These are phyloP conservation scores for Muscina levida DNA, from an alignment of 2,888 invertebrate species.

Conservation along the genomic window DNA sequence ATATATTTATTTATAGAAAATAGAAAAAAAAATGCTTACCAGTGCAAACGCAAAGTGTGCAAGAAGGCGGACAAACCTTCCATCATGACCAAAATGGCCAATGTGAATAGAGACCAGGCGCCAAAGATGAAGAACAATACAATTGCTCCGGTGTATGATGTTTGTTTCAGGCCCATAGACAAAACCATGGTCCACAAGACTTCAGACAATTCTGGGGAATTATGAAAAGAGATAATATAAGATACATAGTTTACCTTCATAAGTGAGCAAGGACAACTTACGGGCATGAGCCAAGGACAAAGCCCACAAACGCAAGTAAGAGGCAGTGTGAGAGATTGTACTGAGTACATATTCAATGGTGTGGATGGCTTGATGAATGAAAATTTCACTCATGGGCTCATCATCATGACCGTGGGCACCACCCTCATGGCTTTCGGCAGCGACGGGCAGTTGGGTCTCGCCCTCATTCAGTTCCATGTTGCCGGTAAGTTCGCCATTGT, in stretches of 20 bases:
- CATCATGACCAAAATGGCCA: slow-evolving; percentile 98
- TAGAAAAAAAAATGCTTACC: slow-evolving; percentile 83
- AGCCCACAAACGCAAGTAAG: slow-evolving; percentile 98
- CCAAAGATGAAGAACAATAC: slow-evolving; percentile 92
- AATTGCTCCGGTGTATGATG: slow-evolving; percentile 86
- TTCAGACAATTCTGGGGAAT: slow-evolving; percentile 86
- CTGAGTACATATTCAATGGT: slow-evolving; percentile 98
- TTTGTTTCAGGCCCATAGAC: slow-evolving; percentile 85
- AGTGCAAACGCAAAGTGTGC: slow-evolving; percentile 98
- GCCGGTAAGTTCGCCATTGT: slow-evolving; percentile 84
- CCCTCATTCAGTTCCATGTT: slow-evolving; percentile 81
- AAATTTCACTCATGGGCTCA: slow-evolving; percentile 90
- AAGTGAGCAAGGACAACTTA: slow-evolving; percentile 81
- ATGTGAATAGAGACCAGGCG: slow-evolving; percentile 94
- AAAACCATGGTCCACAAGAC: slow-evolving; percentile 98
- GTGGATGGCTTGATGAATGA: slow-evolving; percentile 97
- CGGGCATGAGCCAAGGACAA: slow-evolving; percentile 97
- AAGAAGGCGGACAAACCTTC: slow-evolving; percentile 99
- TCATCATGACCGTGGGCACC: slow-evolving; percentile 79
- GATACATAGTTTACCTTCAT: not conserved
- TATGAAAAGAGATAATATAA: not conserved
- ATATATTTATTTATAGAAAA: not conserved
- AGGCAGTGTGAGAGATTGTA: slow-evolving; percentile 97
- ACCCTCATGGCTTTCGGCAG: slow-evolving; percentile 79
- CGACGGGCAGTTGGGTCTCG: slow-evolving; percentile 69